A percentile compares a stretch with the other conserved stretches of the same genome.
These are phyloP conservation scores for Falco punctatus DNA, from an alignment of 2,113 vertebrate genomes.

Conservation along the genomic window DNA sequence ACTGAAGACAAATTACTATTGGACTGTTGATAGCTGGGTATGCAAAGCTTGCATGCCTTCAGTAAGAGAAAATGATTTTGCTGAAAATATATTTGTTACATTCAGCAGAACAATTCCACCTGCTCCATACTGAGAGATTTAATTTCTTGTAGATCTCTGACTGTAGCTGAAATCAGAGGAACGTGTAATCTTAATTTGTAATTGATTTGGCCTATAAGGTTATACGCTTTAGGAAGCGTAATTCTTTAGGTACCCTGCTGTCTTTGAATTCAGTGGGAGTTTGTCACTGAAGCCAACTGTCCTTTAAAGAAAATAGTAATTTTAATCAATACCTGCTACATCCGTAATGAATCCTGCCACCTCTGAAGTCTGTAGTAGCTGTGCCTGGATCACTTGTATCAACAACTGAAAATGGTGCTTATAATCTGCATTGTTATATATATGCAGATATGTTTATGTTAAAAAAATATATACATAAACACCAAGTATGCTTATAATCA, in stretches of 20 bases:
- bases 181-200: neutral
- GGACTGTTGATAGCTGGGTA: neutral
- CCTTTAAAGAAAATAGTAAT: neutral
- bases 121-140: neutral
- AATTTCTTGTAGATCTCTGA: neutral
- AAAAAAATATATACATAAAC: neutral
- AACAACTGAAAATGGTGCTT: neutral
- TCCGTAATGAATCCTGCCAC: neutral
- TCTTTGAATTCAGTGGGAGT: neutral
- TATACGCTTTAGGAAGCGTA: neutral
- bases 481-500: neutral
- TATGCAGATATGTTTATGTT: neutral
- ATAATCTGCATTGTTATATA: neutral
- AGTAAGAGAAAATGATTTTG: neutral
- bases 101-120: slow-evolving; percentile 13
- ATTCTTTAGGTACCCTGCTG: neutral
- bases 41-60: neutral
- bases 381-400: neutral
- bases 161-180: neutral
- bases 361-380: neutral
- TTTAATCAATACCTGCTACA: neutral
- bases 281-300: neutral
- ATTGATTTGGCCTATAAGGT: neutral
- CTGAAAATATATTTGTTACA: neutral
- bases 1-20: neutral